Percentiles rank a stretch among this genome's conserved stretches.
Conservation (phyloP, 2,888 invertebrate species). For the Hypsopygia costalis region DNA sequence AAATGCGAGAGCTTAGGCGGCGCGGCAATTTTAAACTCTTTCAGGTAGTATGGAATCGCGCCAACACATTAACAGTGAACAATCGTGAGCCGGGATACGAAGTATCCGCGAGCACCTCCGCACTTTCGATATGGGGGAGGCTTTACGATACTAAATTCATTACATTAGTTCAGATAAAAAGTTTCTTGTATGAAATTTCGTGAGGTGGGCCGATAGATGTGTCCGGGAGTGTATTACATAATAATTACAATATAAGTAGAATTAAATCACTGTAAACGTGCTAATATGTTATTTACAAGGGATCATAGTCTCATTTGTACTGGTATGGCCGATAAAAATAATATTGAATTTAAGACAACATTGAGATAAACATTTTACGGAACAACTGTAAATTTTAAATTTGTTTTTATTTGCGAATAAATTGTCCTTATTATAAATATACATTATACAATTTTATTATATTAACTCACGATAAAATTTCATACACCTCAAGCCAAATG, state of each 20-base stretch:
- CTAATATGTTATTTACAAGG: slow-evolving; percentile 66
- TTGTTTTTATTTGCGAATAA: slow-evolving; percentile 38
- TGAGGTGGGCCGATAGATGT: too few species aligned
- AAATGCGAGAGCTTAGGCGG: too few species aligned
- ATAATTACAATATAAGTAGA: slow-evolving; percentile 72
- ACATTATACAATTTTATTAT: slow-evolving; percentile 45
- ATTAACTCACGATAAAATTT: slow-evolving; percentile 61
- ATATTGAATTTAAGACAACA: slow-evolving; percentile 52
- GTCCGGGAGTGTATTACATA: too few species aligned
- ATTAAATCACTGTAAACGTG: slow-evolving; percentile 63
- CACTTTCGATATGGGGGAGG: too few species aligned
- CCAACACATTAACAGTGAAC: too few species aligned
- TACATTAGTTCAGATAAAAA: too few species aligned
- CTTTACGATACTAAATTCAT: too few species aligned
- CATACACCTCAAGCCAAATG: slow-evolving; percentile 47
- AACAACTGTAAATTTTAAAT: slow-evolving; percentile 52
- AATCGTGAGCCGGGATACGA: too few species aligned
- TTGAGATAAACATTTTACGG: slow-evolving; percentile 53
- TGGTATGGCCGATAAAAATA: slow-evolving; percentile 70
- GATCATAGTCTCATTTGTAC: slow-evolving; percentile 64
- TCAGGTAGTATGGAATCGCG: too few species aligned
- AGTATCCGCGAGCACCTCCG: too few species aligned
- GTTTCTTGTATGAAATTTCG: too few species aligned
- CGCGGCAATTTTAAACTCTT: too few species aligned
- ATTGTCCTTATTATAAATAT: slow-evolving; percentile 36